Conservation (phyloP, 2,113 vertebrate genomes). For the Austrofundulus limnaeus region DNA sequence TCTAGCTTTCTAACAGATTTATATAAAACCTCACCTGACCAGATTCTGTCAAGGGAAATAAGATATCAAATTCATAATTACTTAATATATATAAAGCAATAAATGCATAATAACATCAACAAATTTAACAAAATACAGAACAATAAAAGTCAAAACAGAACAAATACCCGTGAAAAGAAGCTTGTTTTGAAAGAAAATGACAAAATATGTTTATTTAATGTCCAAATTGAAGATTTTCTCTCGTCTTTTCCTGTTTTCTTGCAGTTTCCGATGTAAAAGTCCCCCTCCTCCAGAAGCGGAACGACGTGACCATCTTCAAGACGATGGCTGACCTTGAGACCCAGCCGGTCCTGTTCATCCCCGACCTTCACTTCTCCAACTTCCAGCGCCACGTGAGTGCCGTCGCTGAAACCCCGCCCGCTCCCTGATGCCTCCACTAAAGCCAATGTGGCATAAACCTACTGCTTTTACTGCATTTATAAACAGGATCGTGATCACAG, state of each 20-base stretch:
- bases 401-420: conserved; percentile 1
- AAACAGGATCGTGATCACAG: not conserved
- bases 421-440: not conserved
- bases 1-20: not conserved
- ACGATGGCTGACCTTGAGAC: conserved; percentile 89
- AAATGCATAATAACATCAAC: not conserved
- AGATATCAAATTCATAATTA: not conserved
- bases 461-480: not conserved
- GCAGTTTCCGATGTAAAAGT: conserved; percentile 89
- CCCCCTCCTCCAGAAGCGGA: conserved; percentile 89
- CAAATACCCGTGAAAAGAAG: not conserved
- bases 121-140: too few relatives aligned
- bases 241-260: not conserved
- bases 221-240: not conserved
- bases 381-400: conserved; percentile 93
- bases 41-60: not conserved
- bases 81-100: not conserved
- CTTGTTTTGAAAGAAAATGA: too few relatives aligned
- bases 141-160: not conserved
- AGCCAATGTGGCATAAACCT: not conserved
- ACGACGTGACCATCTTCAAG: conserved; percentile 93
- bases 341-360: conserved; percentile 97
- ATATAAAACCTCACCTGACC: not conserved
- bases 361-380: conserved; percentile 91
- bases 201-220: too few relatives aligned